A percentile compares a stretch with the other conserved stretches of the same genome.
These are phyloP conservation scores for Sminthurides aquaticus DNA, from an alignment of 2,888 invertebrate species.

Conservation along the genomic window DNA sequence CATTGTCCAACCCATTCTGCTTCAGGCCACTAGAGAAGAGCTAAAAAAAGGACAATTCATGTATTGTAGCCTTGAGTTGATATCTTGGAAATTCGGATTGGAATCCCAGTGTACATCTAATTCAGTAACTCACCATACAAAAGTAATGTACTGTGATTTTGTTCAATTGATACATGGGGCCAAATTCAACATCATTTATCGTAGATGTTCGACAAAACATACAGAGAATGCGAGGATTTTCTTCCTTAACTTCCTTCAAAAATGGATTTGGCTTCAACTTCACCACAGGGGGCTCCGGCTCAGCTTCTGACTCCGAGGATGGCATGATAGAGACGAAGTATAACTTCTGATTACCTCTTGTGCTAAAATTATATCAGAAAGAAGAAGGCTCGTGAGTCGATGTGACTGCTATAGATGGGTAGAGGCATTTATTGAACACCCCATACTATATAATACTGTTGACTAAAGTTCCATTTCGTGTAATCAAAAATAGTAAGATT, in stretches of 20 bases:
- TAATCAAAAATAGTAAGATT: too few species aligned
- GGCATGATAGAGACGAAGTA: too few species aligned
- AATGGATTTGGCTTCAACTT: conserved; percentile 26
- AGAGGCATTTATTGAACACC: too few species aligned
- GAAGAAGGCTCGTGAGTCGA: too few species aligned
- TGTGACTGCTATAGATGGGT: too few species aligned
- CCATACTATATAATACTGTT: too few species aligned
- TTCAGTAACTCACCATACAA: conserved; percentile 59
- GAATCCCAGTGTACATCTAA: too few species aligned
- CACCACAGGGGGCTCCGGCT: not conserved
- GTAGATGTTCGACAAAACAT: conserved; percentile 26
- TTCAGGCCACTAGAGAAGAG: conserved; percentile 62
- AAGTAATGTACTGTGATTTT: conserved; percentile 63
- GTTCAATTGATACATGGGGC: conserved; percentile 43
- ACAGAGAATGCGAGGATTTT: conserved; percentile 12
- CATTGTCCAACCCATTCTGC: conserved; percentile 60
- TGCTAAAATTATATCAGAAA: too few species aligned
- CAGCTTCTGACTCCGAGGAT: not conserved
- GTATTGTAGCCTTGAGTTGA: not conserved
- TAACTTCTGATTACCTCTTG: too few species aligned
- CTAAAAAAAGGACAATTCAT: conserved; percentile 49
- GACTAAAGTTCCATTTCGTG: too few species aligned
- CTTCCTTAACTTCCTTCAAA: conserved; percentile 25
- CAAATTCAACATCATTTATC: conserved; percentile 36
- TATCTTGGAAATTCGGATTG: not conserved